Evolutionary conservation across 2,888 invertebrate genomes (phyloP).

Genomic region (Abscondita cerata): DNA sequence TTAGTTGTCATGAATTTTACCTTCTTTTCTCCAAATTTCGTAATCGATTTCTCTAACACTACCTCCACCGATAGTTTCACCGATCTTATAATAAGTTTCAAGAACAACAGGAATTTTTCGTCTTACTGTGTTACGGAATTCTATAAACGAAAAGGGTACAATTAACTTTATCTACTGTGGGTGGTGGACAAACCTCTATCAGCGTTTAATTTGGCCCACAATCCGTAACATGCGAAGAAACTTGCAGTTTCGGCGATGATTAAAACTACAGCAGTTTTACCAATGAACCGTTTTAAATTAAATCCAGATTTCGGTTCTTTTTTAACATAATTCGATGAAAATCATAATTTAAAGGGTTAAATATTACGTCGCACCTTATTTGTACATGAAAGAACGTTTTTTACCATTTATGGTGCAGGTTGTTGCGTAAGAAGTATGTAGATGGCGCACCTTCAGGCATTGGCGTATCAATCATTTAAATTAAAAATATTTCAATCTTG

Average conservation of each 20-base stretch:
- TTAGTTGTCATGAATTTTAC: constrained; percentile 59
- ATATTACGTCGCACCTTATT: constrained; percentile 6
- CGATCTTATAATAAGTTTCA: constrained; percentile 73
- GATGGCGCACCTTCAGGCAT: background rate
- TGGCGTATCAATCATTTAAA: no score
- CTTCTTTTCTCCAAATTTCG: constrained; percentile 64
- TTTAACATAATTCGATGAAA: constrained; percentile 65
- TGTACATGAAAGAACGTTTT: constrained; percentile 10
- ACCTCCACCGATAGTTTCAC: constrained; percentile 67
- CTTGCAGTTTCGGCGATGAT: constrained; percentile 67
- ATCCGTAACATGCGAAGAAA: constrained; percentile 67
- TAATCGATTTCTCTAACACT: constrained; percentile 63
- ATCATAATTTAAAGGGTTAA: constrained; percentile 8
- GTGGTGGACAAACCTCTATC: constrained; percentile 65
- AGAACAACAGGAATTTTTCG: constrained; percentile 71
- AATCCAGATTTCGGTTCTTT: constrained; percentile 67
- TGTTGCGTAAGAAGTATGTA: background rate
- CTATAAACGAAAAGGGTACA: constrained; percentile 57
- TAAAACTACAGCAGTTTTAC: constrained; percentile 63
- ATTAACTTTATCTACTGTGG: constrained; percentile 42
- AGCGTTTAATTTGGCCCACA: constrained; percentile 74
- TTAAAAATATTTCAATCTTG: no score
- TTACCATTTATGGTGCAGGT: constrained; percentile 5
- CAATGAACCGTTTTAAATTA: background rate
- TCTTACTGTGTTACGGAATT: constrained; percentile 72